Evolutionary conservation across 2,888 invertebrate species (phyloP).

Genomic region (Netelia fuscicornis): DNA sequence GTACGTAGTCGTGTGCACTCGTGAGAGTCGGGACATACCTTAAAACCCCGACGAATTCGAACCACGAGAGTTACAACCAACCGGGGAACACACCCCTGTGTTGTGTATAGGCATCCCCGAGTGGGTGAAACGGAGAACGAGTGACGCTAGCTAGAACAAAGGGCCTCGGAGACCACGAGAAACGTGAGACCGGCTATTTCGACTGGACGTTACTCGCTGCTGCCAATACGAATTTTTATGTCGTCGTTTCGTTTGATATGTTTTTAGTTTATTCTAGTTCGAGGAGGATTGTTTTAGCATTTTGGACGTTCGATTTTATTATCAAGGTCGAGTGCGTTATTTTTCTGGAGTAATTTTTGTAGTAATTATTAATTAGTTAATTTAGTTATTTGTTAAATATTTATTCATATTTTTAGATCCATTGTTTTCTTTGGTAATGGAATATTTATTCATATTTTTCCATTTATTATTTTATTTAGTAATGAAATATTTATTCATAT

Average conservation of each 20-base stretch:
- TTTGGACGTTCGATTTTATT: too few species aligned
- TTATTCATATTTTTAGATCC: background rate
- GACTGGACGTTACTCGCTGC: background rate
- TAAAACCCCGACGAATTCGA: conserved; percentile 58
- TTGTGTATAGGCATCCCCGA: background rate
- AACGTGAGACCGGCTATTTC: conserved; percentile 40
- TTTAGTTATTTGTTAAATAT: background rate
- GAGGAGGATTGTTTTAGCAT: too few species aligned
- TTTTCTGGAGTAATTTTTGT: background rate
- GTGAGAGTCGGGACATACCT: conserved; percentile 39
- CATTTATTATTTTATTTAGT: background rate
- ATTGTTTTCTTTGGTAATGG: too few species aligned
- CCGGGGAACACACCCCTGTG: conserved; percentile 18
- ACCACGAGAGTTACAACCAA: conserved; percentile 59
- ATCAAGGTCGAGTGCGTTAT: too few species aligned
- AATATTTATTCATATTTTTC: background rate
- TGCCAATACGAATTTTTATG: conserved; percentile 14
- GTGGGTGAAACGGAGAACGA: conserved; percentile 39
- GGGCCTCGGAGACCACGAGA: conserved; percentile 19
- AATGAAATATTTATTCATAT: too few species aligned
- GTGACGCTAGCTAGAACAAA: conserved; percentile 34
- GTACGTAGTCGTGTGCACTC: conserved; percentile 39
- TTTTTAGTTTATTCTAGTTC: too few species aligned
- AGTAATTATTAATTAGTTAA: too few species aligned
- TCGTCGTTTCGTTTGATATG: too few species aligned